Base-by-base conservation (phyloP, 53 echinoderm and acorn worm genomes). In the Luidia sarsii region DNA sequence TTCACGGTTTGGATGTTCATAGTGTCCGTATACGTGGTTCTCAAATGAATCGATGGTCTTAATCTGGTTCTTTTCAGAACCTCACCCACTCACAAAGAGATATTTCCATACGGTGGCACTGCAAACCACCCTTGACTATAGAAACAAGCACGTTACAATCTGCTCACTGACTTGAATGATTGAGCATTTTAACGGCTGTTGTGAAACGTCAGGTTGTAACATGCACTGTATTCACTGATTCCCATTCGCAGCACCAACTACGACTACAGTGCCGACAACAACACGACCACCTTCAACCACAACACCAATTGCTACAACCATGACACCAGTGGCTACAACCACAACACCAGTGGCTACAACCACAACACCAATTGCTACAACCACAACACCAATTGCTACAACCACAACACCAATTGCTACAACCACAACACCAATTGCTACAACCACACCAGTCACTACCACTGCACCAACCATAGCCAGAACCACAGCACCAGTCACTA, bases 171-270 rank as follows among this genome's bases (percentile, higher is more conserved):
- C n/a, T n/a, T n/a, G n/a, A n/a, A n/a, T n/a, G n/a, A n/a, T n/a
- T n/a, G n/a, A n/a, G n/a, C n/a, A n/a, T n/a, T n/a, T n/a, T n/a
- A n/a, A n/a, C n/a, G n/a, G n/a, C n/a, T n/a, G n/a, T n/a, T n/a
- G n/a, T n/a, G n/a, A n/a, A n/a, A n/a, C n/a, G n/a, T n/a, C n/a
- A n/a, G n/a, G n/a, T n/a, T n/a, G n/a, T n/a, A n/a, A n/a, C n/a
- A n/a, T n/a, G n/a, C n/a, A n/a, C 3, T 65, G 35, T 65, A 60
- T 77, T 77, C 31, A 36, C 48, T 19, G 9, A 39, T 43, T 61
- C 21, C n/a, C 19, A 19, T 69, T 61, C 54, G 30, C 77, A 77
- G 77, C 77, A 43, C 61, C 77, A 29, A 77, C 59, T 28, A 77
- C 77, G 1, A 61, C 74, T 22, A 38, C 55, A 74, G 24, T 56